Conservation (phyloP, 2,797 vertebrate species). For the Pangasius mekongensis region DNA sequence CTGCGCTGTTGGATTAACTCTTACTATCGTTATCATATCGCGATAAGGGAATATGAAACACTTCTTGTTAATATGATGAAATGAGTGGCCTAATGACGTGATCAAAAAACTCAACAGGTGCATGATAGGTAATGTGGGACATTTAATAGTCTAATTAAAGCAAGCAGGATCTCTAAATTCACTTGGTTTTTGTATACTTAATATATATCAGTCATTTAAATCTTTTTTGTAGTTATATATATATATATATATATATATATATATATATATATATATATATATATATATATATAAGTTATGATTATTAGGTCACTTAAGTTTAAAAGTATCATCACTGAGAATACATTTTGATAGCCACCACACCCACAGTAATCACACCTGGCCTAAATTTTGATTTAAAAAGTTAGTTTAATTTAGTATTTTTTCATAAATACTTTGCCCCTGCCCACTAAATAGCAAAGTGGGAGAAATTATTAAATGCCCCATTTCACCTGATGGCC, state of each 20-base stretch:
- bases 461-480: background rate
- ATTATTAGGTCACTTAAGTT: background rate
- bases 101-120: background rate
- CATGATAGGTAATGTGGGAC: background rate
- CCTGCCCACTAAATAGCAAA: background rate
- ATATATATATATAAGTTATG: background rate
- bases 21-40: background rate
- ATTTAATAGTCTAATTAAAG: background rate
- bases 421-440: background rate
- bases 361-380: background rate
- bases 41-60: background rate
- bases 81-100: background rate
- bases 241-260: no score
- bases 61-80: background rate
- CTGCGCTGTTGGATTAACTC: background rate
- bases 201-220: background rate
- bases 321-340: background rate
- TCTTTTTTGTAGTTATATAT: no score
- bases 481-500: background rate
- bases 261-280: no score
- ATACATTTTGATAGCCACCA: background rate
- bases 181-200: background rate
- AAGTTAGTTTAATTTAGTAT: background rate
- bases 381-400: background rate
- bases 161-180: background rate